Percentiles rank a stretch among this genome's conserved stretches.
Evolutionary conservation across 2,797 vertebrate genomes (phyloP).

Genomic region (Danio kyathit): DNA sequence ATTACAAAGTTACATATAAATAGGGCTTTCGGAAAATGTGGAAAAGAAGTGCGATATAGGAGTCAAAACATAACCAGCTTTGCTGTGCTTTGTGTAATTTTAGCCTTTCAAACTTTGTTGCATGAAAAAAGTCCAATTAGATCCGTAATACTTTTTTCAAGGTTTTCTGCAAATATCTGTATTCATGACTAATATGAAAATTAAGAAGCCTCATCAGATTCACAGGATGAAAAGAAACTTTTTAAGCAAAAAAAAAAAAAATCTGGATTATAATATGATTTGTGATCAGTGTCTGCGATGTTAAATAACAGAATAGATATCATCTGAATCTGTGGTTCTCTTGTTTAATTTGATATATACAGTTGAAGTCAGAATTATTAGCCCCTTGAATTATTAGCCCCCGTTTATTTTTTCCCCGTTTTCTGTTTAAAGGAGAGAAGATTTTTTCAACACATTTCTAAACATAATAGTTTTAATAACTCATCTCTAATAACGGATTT

Average conservation of each 20-base stretch:
- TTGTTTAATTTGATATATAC: neutral
- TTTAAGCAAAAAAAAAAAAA: neutral
- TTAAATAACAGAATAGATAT: neutral
- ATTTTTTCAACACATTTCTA: no score
- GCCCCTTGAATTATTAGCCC: no score
- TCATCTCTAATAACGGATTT: no score
- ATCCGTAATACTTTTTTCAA: neutral
- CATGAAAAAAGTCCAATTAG: neutral
- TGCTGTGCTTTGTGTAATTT: neutral
- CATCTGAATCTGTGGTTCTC: neutral
- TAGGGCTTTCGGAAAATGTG: slow-evolving; percentile 31
- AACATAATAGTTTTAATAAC: no score
- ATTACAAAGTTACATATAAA: slow-evolving; percentile 51
- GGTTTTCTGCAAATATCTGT: neutral
- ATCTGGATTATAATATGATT: neutral
- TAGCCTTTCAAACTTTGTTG: neutral
- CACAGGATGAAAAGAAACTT: neutral
- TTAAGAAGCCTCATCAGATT: neutral
- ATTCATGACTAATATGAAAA: neutral
- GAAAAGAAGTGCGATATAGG: neutral
- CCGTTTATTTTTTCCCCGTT: no score
- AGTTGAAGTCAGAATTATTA: no score
- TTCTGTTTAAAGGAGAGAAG: no score
- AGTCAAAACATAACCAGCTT: neutral
- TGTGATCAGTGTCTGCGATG: neutral